phyloP scores from a whole-genome alignment of 2,113 vertebrate species.

The Astur gentilis region DNA sequence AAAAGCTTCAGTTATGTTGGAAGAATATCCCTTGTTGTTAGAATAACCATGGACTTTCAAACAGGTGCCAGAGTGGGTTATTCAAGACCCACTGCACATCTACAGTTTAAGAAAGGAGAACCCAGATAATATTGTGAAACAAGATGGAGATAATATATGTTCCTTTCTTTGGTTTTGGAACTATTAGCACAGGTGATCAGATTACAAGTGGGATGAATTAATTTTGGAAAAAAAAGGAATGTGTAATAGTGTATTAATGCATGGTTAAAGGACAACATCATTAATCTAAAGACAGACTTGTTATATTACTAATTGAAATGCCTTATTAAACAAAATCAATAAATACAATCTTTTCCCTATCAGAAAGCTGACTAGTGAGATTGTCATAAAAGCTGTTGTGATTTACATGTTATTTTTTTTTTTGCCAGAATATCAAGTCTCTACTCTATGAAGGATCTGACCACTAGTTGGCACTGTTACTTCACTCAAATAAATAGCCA shows the following conservation, averaged over 20 bases:
- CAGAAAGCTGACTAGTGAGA: neutral
- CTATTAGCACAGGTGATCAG: neutral
- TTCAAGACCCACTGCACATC: neutral
- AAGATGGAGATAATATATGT: neutral
- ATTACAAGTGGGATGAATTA: neutral
- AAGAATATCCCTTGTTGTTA: neutral
- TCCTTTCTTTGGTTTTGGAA: neutral
- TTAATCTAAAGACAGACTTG: neutral
- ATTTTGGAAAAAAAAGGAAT: neutral
- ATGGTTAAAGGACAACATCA: neutral
- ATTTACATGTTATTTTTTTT: neutral
- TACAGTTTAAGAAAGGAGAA: neutral
- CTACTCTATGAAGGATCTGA: neutral
- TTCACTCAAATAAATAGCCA: neutral
- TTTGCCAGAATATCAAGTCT: neutral
- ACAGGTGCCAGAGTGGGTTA: neutral
- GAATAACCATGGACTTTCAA: neutral
- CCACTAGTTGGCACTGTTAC: slow-evolving; percentile 54
- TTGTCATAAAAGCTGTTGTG: neutral
- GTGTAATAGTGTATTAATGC: neutral
- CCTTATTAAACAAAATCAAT: neutral
- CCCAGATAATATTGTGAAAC: neutral
- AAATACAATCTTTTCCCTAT: neutral
- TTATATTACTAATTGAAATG: neutral
- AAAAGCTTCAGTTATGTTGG: neutral